These are phyloP conservation scores for Aphodius sticticus DNA, from an alignment of 2,888 invertebrate species.

Conservation along the genomic window DNA sequence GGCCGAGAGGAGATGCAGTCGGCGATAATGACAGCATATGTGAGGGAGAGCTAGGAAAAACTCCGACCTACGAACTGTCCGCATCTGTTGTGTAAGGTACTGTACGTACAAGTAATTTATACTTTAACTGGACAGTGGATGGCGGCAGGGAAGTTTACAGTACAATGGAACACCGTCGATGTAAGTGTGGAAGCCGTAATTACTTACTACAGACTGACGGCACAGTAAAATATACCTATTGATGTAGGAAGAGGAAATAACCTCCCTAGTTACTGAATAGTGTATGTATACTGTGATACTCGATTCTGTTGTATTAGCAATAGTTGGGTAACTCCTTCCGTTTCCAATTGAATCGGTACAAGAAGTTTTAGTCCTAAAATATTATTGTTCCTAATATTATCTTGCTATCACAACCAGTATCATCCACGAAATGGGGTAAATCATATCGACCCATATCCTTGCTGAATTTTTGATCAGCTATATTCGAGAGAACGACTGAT, in stretches of 20 bases:
- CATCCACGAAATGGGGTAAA: no score
- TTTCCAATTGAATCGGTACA: no score
- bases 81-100: conserved; percentile 9
- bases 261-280: not conserved
- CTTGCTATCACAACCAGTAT: no score
- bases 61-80: not conserved
- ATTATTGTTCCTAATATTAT: no score
- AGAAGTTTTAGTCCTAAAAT: no score
- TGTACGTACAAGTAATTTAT: conserved; percentile 24
- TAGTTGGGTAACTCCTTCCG: no score
- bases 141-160: conserved; percentile 13
- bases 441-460: no score
- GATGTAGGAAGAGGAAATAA: conserved; percentile 22
- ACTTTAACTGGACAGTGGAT: conserved; percentile 19
- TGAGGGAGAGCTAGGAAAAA: not conserved
- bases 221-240: conserved; percentile 24
- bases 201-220: conserved; percentile 12
- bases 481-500: no score
- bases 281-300: not conserved
- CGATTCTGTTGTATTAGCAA: no score
- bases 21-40: no score
- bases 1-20: no score
- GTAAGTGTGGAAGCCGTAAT: conserved; percentile 27
- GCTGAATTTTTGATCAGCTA: no score
- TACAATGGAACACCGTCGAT: conserved; percentile 22